Evolutionary conservation across 2,888 invertebrate genomes (phyloP), one percentile per base, ranked within the genome.

Genomic region (Acholoe squamosa): DNA sequence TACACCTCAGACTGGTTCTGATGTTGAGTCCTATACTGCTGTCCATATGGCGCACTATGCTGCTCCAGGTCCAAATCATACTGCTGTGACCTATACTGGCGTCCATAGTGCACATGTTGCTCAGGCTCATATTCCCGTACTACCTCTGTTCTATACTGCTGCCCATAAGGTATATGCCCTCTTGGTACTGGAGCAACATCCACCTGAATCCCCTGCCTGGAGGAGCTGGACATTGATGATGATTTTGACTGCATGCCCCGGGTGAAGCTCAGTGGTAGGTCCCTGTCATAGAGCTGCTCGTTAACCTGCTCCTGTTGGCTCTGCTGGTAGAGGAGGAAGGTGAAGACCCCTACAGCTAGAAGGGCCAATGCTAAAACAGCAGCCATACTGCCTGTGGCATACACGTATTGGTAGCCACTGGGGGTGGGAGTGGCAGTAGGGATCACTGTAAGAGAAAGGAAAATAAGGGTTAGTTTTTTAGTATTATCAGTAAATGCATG

Each of bases 381-480:
- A 5, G 91, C 88, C 56, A 92, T 86, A 54, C 90, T 91, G 25
- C 93, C 93, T 16, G 93, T 93, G 16, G 92, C 90, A 19, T 93
- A 88, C 31, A 93, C 91, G 84, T 93, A 93, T 77, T 92, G 89
- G 51, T 91, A 92, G 34, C 92, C 92, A 34, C 80, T 90, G 10
- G 93, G 92, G 7, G 93, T 93, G 0, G 93, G 93, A 12, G 92
- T 93, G 19, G 92, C 92, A 16, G 93, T 92, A 1, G 92, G 92
- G 52, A 89, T 91, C 43, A 90, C 93, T 92, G 91, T 22, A 92
- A 90, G 34, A 43, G 43, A 10, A 43, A 43, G 43, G 43, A 43
- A n/a, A n/a, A 10, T 43, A 43, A 43, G 3, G 43, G 43, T 43
- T 43, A 43, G n/a, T n/a, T n/a, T n/a, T n/a, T n/a, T n/a, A n/a